Evolutionary conservation across 1,140 invertebrate species (phyloP).

Genomic region (Trinorchestia longiramus): DNA sequence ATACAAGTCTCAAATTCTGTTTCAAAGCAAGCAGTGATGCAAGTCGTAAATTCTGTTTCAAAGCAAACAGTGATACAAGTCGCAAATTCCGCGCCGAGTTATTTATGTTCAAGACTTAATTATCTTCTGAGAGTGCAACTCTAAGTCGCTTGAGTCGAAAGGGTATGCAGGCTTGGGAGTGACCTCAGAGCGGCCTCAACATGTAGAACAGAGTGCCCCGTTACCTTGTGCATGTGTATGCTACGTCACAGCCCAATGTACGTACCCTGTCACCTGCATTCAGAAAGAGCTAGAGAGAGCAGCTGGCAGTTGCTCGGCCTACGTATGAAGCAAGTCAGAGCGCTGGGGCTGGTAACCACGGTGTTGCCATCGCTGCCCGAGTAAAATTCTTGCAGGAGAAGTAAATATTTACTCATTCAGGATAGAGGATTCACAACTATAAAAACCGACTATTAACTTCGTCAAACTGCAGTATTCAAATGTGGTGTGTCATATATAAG

Average conservation of each 20-base stretch:
- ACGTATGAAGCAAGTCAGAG: neutral
- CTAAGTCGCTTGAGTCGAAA: neutral
- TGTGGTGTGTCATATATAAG: neutral
- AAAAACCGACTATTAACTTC: neutral
- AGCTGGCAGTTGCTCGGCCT: neutral
- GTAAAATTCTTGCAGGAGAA: neutral
- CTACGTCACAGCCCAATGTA: neutral
- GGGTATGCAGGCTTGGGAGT: neutral
- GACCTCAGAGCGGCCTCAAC: slow-evolving; percentile 12
- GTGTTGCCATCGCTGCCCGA: neutral
- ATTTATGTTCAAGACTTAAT: neutral
- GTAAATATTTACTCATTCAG: neutral
- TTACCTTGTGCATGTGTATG: slow-evolving; percentile 28
- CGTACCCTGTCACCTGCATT: slow-evolving; percentile 38
- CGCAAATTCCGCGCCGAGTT: no score
- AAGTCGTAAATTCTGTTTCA: no score
- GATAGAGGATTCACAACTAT: neutral
- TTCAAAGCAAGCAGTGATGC: no score
- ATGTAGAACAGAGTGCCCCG: slow-evolving; percentile 22
- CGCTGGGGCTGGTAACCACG: slow-evolving; percentile 15
- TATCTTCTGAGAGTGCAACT: neutral
- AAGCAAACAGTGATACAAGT: no score
- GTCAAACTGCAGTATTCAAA: neutral
- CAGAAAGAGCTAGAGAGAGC: neutral
- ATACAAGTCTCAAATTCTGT: no score